Base-by-base conservation (phyloP, 92 coral and sea anemone genomes). In the Chrysogorgia sp. region DNA sequence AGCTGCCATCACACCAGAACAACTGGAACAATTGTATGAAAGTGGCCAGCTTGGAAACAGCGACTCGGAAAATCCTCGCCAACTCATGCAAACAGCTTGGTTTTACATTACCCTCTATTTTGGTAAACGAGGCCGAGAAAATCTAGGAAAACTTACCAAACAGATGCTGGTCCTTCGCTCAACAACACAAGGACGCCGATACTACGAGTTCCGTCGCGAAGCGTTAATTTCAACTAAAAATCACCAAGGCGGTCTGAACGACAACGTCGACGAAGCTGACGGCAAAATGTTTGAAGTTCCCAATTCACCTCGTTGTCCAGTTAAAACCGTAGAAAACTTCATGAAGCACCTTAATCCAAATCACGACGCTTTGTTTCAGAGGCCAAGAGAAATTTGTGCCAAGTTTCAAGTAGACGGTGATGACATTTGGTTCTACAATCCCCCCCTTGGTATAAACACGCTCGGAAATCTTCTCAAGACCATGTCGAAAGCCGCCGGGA, bases 81-180 rank as follows among this genome's bases (percentile, higher is more conserved):
- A 30, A 69, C 40, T 68, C 31, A 63, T 74, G 19, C 86, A 82
- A 28, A 86, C 80, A 31, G 86, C 86, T 21, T 86, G 84, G 90
- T 82, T 86, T 76, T 86, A 86, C 76, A 67, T 86, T 7, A 86
- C 90, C 33, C 21, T 86, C 14, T 86, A 76, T 57, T 82, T 86
- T 29, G 86, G 83, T 33, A 86, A 81, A 76, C 56, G 90, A 17
- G 86, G 86, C 6, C 57, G 87, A 25, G 87, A 86, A 70, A 82
- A 81, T 75, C 86, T 66, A 52, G 69, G 90, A 68, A 63, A 75
- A 60, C 86, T 86, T 43, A 81, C 86, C 84, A 35, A 47, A 75
- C n/a, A 81, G 24, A 81, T 86, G 86, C 60, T 81, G 29, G 70
- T 82, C 23, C 86, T 86, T 32, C 80, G 78, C 48, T 19, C 24